Evolutionary conservation across 1,140 invertebrate species (phyloP).

Genomic region (Andrena cerasifolii): DNA sequence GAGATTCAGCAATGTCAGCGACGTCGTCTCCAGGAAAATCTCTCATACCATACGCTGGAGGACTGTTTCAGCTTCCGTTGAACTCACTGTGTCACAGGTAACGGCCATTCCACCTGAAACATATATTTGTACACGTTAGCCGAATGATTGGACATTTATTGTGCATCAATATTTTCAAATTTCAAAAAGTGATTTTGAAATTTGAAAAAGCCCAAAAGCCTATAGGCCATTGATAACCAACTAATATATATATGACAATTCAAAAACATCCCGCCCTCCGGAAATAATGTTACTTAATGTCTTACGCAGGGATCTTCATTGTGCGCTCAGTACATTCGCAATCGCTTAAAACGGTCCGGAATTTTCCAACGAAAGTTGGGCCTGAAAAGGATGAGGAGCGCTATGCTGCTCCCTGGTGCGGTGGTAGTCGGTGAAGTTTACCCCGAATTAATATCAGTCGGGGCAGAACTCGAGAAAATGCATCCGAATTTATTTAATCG

Average conservation of each 20-base stretch:
- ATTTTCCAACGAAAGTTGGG: slow-evolving; percentile 88
- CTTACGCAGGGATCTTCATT: slow-evolving; percentile 84
- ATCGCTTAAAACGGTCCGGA: slow-evolving; percentile 85
- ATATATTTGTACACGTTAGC: no score
- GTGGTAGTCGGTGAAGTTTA: slow-evolving; percentile 84
- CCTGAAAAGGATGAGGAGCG: slow-evolving; percentile 85
- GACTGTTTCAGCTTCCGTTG: slow-evolving; percentile 81
- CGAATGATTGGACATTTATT: background rate
- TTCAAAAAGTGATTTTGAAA: no score
- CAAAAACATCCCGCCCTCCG: no score
- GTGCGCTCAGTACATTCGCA: slow-evolving; percentile 86
- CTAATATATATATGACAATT: no score
- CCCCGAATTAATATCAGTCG: slow-evolving; percentile 83
- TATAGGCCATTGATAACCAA: no score
- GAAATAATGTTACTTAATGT: slow-evolving; percentile 47
- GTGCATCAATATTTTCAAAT: background rate
- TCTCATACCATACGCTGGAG: slow-evolving; percentile 89
- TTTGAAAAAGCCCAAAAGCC: no score
- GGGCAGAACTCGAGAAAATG: slow-evolving; percentile 86
- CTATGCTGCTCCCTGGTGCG: slow-evolving; percentile 81
- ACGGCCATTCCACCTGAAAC: background rate
- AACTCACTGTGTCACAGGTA: slow-evolving; percentile 83
- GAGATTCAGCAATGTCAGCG: slow-evolving; percentile 87
- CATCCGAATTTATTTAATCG: slow-evolving; percentile 86
- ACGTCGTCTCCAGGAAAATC: slow-evolving; percentile 87